Percentiles rank a stretch among this genome's conserved stretches.
Evolutionary conservation across 2,888 invertebrate genomes (phyloP).

Genomic region (Mycalesis mineus): DNA sequence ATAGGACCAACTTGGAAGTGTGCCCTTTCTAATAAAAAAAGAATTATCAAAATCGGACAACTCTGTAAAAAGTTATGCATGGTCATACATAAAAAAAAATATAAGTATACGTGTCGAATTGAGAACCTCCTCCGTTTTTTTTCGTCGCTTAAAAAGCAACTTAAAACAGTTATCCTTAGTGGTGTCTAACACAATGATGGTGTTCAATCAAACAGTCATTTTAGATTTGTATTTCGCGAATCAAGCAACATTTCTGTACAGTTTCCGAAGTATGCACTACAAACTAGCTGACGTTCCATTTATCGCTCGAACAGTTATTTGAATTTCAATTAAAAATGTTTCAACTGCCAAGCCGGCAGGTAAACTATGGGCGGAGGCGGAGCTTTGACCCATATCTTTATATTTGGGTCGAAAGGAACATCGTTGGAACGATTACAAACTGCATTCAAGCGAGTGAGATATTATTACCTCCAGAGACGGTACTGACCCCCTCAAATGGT

Average conservation of each 20-base stretch:
- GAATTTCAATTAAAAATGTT: conserved; percentile 54
- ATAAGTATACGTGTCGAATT: too few relatives aligned
- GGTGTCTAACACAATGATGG: too few relatives aligned
- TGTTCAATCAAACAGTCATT: too few relatives aligned
- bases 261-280: not conserved
- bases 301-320: conserved; percentile 30
- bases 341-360: conserved; percentile 32
- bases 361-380: conserved; percentile 5
- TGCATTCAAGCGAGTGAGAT: not conserved
- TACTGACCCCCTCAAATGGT: not conserved
- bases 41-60: too few relatives aligned
- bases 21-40: too few relatives aligned
- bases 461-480: not conserved
- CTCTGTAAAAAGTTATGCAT: too few relatives aligned
- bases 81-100: too few relatives aligned
- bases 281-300: conserved; percentile 21
- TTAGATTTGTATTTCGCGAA: too few relatives aligned
- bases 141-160: too few relatives aligned
- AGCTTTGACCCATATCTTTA: conserved; percentile 58
- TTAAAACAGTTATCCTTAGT: too few relatives aligned
- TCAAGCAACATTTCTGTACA: not conserved
- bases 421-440: not conserved
- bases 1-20: too few relatives aligned
- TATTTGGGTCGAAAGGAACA: conserved; percentile 68
- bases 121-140: too few relatives aligned